Conservation (phyloP, 2,888 invertebrate species). For the Cinara cedri region DNA sequence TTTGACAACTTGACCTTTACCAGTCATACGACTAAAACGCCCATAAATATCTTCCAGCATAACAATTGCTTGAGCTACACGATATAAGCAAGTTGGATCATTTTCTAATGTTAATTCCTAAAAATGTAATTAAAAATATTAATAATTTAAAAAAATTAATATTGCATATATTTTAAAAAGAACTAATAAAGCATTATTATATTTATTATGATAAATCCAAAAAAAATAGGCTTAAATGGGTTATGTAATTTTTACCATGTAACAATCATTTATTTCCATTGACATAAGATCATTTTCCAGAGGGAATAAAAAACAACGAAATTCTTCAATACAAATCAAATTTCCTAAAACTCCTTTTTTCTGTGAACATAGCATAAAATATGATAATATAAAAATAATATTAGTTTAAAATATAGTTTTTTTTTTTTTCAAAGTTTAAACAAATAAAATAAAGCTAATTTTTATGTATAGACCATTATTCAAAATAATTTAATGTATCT, state of each 20-base stretch:
- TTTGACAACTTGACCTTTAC: constrained; percentile 86
- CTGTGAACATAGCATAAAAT: constrained; percentile 62
- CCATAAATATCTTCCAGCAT: constrained; percentile 88
- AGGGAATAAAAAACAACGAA: constrained; percentile 84
- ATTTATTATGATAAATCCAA: too few relatives aligned
- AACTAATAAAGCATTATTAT: too few relatives aligned
- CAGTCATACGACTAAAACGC: constrained; percentile 84
- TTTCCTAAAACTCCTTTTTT: constrained; percentile 81
- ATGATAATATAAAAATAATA: background rate
- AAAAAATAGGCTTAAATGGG: too few relatives aligned
- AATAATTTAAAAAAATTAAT: background rate
- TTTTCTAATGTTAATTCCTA: constrained; percentile 85
- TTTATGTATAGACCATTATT: background rate
- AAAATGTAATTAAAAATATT: constrained; percentile 42
- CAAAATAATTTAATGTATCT: background rate
- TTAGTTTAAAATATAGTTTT: background rate
- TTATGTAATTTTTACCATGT: constrained; percentile 67
- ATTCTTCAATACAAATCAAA: constrained; percentile 80
- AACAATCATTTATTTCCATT: constrained; percentile 84
- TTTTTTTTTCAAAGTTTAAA: background rate
- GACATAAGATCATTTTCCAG: constrained; percentile 92
- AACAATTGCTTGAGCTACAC: constrained; percentile 85
- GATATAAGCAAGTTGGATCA: constrained; percentile 85
- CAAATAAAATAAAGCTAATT: too few relatives aligned
- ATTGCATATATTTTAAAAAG: too few relatives aligned